A percentile compares a stretch with the other conserved stretches of the same genome.
Evolutionary conservation across 2,888 invertebrate genomes (phyloP).

Genomic region (Drosophila suboccidentalis): DNA sequence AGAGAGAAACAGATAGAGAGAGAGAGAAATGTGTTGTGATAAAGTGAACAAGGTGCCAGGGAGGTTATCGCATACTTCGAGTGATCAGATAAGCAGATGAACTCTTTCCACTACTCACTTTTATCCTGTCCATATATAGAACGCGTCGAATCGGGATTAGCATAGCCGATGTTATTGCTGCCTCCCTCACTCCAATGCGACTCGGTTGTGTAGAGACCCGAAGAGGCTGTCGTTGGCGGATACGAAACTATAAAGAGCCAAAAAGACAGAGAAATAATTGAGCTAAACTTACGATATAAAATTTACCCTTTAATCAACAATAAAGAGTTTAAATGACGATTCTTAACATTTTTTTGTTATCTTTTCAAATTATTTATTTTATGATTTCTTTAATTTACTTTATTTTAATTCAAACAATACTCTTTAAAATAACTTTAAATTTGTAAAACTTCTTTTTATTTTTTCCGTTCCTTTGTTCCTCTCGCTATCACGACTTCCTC

Average conservation of each 20-base stretch:
- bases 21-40: conserved; percentile 24
- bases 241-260: conserved; percentile 80
- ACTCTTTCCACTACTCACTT: conserved; percentile 74
- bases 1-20: conserved; percentile 7
- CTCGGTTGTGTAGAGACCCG: conserved; percentile 81
- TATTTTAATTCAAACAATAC: neutral
- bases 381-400: too few relatives aligned
- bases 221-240: conserved; percentile 82
- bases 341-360: too few relatives aligned
- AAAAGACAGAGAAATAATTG: neutral
- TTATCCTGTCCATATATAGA: conserved; percentile 79
- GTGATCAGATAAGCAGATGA: conserved; percentile 12
- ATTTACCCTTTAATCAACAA: too few relatives aligned
- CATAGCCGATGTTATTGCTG: conserved; percentile 65
- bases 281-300: too few relatives aligned
- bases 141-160: conserved; percentile 76
- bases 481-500: neutral
- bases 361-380: too few relatives aligned
- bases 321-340: too few relatives aligned
- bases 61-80: neutral
- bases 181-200: conserved; percentile 76
- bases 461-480: neutral
- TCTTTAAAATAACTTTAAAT: neutral
- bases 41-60: conserved; percentile 37
- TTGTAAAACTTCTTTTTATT: neutral